phyloP scores from a whole-genome alignment of 1,140 invertebrate species.

The Ectropis grisescens region DNA sequence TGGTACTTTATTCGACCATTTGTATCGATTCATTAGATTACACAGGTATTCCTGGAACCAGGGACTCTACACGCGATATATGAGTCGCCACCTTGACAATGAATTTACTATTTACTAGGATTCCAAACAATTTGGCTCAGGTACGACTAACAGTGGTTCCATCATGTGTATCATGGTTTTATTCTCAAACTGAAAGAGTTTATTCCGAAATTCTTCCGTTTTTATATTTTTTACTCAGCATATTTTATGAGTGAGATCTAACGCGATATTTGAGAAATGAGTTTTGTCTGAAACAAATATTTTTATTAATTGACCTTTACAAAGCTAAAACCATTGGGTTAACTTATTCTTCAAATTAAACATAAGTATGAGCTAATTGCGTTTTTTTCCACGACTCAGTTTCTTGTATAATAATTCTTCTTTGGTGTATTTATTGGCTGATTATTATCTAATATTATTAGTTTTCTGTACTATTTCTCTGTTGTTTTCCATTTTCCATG shows the following conservation, averaged over 20 bases:
- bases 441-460: no score
- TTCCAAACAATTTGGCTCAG: background rate
- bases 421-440: no score
- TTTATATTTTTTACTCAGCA: conserved; percentile 4
- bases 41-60: no score
- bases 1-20: no score
- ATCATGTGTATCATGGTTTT: no score
- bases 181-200: background rate
- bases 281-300: background rate
- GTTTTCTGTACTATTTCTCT: no score
- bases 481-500: no score
- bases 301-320: background rate
- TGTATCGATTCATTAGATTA: no score
- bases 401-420: no score
- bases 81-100: background rate
- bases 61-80: background rate
- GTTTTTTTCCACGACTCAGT: no score
- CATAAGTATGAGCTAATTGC: background rate
- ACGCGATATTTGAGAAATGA: conserved; percentile 1
- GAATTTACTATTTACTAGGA: no score
- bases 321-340: conserved; percentile 2
- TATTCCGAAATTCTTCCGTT: conserved; percentile 2
- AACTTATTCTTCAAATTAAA: background rate
- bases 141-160: no score
- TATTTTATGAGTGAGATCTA: conserved; percentile 1